These are phyloP conservation scores for Malurus cyaneus DNA, from an alignment of 2,113 vertebrate genomes.

Conservation along the genomic window DNA sequence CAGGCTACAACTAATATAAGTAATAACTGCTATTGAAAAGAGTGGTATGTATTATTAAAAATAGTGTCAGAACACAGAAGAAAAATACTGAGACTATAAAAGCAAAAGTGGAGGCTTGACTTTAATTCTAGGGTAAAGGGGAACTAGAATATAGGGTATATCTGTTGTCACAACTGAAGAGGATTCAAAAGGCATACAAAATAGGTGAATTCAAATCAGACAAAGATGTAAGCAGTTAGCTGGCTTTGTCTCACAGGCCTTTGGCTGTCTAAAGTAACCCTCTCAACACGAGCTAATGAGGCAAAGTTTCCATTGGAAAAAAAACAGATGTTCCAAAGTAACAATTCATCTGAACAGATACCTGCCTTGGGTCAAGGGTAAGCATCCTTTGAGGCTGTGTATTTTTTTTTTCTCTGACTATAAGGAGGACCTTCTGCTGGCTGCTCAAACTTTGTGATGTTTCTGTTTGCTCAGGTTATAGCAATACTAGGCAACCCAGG, in stretches of 20 bases:
- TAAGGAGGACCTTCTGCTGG: not conserved
- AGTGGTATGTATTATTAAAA: not conserved
- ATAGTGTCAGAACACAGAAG: not conserved
- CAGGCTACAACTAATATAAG: not conserved
- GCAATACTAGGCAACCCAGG: not conserved
- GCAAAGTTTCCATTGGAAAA: not conserved
- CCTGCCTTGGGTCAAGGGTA: not conserved
- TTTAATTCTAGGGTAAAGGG: not conserved
- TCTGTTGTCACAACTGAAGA: not conserved
- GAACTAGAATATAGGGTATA: not conserved
- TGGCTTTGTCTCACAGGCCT: not conserved
- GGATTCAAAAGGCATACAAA: not conserved
- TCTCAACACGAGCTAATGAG: not conserved
- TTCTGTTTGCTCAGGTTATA: not conserved
- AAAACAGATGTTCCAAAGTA: not conserved
- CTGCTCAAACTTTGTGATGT: not conserved
- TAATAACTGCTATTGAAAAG: not conserved
- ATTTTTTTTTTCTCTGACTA: not conserved
- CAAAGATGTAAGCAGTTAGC: not conserved
- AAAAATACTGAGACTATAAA: not conserved
- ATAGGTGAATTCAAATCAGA: not conserved
- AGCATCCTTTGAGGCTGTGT: not conserved
- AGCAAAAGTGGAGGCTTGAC: not conserved
- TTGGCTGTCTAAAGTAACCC: not conserved
- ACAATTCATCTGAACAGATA: not conserved